Conservation (phyloP, 2,888 invertebrate genomes). For the Drosophila maculinotata region DNA sequence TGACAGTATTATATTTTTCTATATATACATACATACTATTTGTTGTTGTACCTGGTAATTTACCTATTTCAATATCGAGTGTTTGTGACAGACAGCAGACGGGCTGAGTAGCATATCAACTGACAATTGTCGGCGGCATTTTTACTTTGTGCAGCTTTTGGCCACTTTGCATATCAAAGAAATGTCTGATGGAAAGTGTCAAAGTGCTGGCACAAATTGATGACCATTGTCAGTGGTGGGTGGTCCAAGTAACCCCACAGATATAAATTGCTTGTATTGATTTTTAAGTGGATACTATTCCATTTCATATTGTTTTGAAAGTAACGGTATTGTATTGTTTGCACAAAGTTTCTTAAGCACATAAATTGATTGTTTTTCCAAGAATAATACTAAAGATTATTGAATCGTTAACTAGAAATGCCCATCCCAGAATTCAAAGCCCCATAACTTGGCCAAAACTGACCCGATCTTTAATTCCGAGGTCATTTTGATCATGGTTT, state of each 20-base stretch:
- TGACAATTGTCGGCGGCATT: constrained; percentile 73
- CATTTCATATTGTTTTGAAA: too few relatives aligned
- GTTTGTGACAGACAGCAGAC: constrained; percentile 66
- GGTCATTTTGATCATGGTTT: too few relatives aligned
- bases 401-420: too few relatives aligned
- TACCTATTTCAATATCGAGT: constrained; percentile 65
- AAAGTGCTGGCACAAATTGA: constrained; percentile 55
- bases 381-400: too few relatives aligned
- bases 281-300: not conserved
- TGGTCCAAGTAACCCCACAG: constrained; percentile 34
- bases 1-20: constrained; percentile 22
- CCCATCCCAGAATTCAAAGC: too few relatives aligned
- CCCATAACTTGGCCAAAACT: too few relatives aligned
- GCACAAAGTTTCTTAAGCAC: too few relatives aligned
- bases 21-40: not conserved
- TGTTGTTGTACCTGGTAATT: constrained; percentile 52
- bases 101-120: constrained; percentile 34
- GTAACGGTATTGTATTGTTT: too few relatives aligned
- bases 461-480: too few relatives aligned
- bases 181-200: constrained; percentile 58
- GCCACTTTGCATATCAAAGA: constrained; percentile 73
- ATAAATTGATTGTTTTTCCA: too few relatives aligned
- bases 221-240: constrained; percentile 52
- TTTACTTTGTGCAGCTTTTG: constrained; percentile 70
- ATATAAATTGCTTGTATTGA: constrained; percentile 28